Conservation (phyloP, 2,113 vertebrate genomes). For the Egretta garzetta region DNA sequence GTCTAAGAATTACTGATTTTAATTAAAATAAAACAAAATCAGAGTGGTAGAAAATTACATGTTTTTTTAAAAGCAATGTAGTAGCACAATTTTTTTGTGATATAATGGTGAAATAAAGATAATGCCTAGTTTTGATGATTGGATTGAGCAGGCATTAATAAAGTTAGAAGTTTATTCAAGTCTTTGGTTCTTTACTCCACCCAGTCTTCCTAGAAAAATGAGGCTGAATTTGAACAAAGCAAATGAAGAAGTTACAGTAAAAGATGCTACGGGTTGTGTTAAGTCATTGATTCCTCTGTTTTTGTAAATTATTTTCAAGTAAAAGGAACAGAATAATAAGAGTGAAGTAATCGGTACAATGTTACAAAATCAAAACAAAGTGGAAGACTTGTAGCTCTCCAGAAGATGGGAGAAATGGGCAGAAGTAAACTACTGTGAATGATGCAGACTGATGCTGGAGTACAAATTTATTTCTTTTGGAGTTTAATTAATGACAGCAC, state of each 20-base stretch:
- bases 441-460: neutral
- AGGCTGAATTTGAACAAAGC: neutral
- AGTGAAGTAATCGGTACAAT: neutral
- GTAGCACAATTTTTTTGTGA: neutral
- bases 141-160: neutral
- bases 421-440: neutral
- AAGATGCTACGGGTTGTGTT: neutral
- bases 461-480: neutral
- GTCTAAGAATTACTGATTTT: neutral
- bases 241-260: neutral
- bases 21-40: neutral
- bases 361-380: neutral
- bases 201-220: neutral
- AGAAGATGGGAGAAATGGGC: neutral
- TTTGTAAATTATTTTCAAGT: neutral
- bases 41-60: neutral
- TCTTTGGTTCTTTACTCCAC: neutral
- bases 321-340: neutral
- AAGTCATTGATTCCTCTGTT: neutral
- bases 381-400: neutral
- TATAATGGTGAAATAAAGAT: neutral
- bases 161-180: neutral
- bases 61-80: neutral
- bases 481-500: neutral
- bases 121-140: neutral